Evolutionary conservation across 2,888 invertebrate species (phyloP).

Genomic region (Megastigmus dorsalis): DNA sequence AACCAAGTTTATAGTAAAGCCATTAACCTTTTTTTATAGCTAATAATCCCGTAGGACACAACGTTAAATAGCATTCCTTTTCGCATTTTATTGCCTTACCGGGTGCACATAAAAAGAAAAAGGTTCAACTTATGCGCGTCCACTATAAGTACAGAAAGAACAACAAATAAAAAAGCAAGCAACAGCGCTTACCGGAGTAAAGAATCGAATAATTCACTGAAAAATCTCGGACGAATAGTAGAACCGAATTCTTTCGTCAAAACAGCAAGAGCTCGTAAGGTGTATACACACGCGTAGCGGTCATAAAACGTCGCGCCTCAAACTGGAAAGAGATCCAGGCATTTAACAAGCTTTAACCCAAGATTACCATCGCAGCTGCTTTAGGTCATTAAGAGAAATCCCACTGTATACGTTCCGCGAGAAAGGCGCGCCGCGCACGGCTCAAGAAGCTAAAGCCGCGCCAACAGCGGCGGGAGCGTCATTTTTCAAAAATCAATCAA

Average conservation of each 20-base stretch:
- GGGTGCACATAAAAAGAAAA: constrained; percentile 1
- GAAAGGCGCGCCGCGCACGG: no score
- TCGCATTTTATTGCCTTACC: background rate
- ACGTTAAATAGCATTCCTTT: constrained; percentile 12
- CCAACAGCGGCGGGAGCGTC: background rate
- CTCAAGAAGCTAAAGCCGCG: no score
- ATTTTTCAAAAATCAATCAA: background rate
- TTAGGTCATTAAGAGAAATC: background rate
- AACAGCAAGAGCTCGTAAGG: background rate
- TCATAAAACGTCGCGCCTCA: background rate
- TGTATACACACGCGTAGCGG: background rate
- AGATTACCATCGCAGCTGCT: constrained; percentile 2
- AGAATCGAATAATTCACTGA: constrained; percentile 28
- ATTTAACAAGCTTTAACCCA: no score
- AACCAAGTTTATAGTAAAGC: constrained; percentile 11
- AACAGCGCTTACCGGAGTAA: no score
- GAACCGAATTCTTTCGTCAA: background rate
- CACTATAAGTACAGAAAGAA: no score
- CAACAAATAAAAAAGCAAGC: no score
- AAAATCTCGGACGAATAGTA: background rate
- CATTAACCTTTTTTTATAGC: constrained; percentile 26
- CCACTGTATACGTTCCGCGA: no score
- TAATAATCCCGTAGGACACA: constrained; percentile 7
- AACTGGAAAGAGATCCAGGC: no score
- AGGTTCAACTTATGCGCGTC: no score